These are phyloP conservation scores for Epiblema foenella DNA, from an alignment of 2,888 invertebrate genomes.

Conservation along the genomic window DNA sequence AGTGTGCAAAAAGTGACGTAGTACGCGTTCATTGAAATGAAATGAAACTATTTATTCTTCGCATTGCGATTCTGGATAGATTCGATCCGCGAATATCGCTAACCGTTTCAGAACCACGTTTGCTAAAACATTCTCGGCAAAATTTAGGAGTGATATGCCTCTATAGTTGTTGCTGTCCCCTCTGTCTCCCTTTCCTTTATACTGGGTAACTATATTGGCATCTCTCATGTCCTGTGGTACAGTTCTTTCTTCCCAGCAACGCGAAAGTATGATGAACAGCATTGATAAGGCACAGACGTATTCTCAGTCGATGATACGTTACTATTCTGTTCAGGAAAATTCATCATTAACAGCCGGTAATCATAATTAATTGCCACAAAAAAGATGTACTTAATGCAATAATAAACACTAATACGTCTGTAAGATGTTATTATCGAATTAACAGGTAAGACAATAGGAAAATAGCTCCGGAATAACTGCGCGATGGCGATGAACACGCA, in stretches of 20 bases:
- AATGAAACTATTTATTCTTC: too few species aligned
- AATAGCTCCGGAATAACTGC: slow-evolving; percentile 9
- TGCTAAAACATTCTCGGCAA: background rate
- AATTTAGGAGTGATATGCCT: slow-evolving; percentile 28
- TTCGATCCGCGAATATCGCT: background rate
- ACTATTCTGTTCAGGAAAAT: background rate
- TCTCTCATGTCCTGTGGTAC: slow-evolving; percentile 2
- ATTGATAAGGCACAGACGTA: too few species aligned
- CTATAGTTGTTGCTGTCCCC: slow-evolving; percentile 17
- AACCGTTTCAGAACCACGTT: background rate
- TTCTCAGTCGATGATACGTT: too few species aligned
- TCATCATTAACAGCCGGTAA: background rate
- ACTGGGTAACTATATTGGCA: background rate
- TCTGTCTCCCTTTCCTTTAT: slow-evolving; percentile 1
- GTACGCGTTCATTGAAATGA: too few species aligned
- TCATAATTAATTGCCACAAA: slow-evolving; percentile 3
- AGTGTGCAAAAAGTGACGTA: too few species aligned
- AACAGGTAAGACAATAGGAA: slow-evolving; percentile 27
- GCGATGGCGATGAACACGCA: background rate
- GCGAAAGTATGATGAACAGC: background rate
- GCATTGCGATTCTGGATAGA: slow-evolving; percentile 8
- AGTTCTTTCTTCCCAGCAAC: background rate
- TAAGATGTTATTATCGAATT: slow-evolving; percentile 32
- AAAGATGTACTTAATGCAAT: background rate
- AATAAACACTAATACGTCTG: slow-evolving; percentile 4